Evolutionary conservation across 1,140 invertebrate species (phyloP).

Genomic region (Tribolium castaneum): DNA sequence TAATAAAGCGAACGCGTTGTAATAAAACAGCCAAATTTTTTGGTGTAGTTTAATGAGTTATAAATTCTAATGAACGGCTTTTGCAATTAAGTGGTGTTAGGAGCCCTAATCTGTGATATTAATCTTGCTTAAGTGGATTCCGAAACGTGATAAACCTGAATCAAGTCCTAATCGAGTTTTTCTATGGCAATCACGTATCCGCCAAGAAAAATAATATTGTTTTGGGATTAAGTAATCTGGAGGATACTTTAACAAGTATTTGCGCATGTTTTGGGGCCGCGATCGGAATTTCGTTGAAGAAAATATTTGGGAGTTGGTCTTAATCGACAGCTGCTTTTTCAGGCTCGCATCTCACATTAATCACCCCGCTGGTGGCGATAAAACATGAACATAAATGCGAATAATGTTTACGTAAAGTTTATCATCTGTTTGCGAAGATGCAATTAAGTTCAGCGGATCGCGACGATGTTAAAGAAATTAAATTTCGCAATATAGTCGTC

Average conservation of each 20-base stretch:
- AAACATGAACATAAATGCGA: neutral
- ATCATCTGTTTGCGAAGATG: neutral
- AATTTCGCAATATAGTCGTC: conserved; percentile 21
- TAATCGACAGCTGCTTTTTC: conserved; percentile 6
- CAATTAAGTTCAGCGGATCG: neutral
- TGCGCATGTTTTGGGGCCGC: neutral
- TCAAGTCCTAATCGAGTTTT: neutral
- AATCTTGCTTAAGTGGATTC: neutral
- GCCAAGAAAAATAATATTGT: neutral
- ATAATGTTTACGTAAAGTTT: neutral
- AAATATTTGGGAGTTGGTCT: conserved; percentile 8
- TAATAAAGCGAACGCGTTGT: neutral
- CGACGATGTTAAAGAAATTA: conserved; percentile 5
- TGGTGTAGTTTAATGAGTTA: neutral
- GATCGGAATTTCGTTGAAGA: neutral
- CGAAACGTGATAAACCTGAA: neutral
- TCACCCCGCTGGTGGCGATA: neutral
- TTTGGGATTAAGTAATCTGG: neutral
- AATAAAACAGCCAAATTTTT: neutral
- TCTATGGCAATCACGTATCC: neutral
- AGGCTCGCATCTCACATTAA: neutral
- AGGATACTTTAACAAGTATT: neutral
- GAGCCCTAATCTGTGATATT: neutral
- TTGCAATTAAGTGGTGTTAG: neutral
- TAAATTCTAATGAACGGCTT: neutral